Evolutionary conservation across 2,113 vertebrate genomes (phyloP), one percentile per base, ranked within the genome.

Genomic region (Lamprotornis superbus): DNA sequence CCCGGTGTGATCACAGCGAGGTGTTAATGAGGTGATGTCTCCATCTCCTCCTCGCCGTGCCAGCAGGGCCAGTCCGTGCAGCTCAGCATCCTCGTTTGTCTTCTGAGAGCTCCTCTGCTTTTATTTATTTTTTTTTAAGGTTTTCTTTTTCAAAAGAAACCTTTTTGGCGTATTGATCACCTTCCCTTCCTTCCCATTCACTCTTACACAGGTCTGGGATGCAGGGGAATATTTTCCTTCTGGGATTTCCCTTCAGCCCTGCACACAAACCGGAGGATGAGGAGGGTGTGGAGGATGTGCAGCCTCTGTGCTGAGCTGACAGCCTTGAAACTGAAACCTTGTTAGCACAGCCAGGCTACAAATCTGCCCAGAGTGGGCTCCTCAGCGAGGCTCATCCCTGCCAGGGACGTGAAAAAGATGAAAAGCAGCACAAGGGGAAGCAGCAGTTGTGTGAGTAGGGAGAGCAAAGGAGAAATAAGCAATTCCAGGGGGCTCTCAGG

Each of bases 1-100:
- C 86, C 56, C 73, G 13, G 20, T 42, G 95, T 9, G 93, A 92
- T 76, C 64, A 33, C 30, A 46, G 44, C 50, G 74, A 95, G 93
- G 88, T 55, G 89, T 53, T 89, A 91, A 95, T 64, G 70, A 91
- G 94, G 57, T 69, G 83, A 91, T 50, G 91, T 42, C 94, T 97
- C 95, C 86, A 87, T 94, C 87, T 37, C 21, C 19, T 55, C 60
- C 89, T 95, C 81, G 74, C 94, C 56, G 22, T 28, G 86, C 86
- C 28, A 57, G 63, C 74, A 4, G 40, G 70, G 65, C 5, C 15
- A 71, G 82, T 31, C 92, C n/a, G 15, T 6, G 78, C 88, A 61
- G 42, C 63, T 55, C 76, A 3, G 75, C 42, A 74, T 9, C 65
- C 74, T 79, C 87, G 11, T 68, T 67, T 64, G 73, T 71, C 60